A percentile compares a stretch with the other conserved stretches of the same genome.
phyloP scores from a whole-genome alignment of 2,888 invertebrate species.

The Pyrocoelia pectoralis region DNA sequence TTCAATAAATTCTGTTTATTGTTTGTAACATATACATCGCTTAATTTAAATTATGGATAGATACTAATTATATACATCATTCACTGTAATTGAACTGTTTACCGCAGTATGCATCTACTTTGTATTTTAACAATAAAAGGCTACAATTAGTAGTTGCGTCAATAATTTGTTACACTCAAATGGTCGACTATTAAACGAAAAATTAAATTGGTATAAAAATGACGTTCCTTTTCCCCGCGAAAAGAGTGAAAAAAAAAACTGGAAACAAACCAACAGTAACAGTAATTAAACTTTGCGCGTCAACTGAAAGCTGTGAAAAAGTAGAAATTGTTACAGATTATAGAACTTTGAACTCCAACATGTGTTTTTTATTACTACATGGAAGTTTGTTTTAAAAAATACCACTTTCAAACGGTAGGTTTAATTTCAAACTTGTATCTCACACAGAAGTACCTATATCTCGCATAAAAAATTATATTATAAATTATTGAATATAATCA shows the following conservation, averaged over 20 bases:
- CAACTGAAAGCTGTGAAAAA: slow-evolving; percentile 21
- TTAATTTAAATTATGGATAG: slow-evolving; percentile 14
- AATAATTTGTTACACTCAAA: background rate
- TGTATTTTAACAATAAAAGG: background rate
- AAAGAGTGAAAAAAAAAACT: slow-evolving; percentile 12
- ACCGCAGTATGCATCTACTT: background rate
- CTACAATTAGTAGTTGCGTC: background rate
- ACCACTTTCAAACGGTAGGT: too few relatives aligned
- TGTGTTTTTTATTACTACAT: background rate
- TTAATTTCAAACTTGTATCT: too few relatives aligned
- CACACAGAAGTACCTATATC: too few relatives aligned
- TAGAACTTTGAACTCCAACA: slow-evolving; percentile 1
- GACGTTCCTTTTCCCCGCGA: too few relatives aligned
- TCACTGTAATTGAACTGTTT: slow-evolving; percentile 17
- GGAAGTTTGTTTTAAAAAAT: too few relatives aligned
- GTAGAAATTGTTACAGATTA: slow-evolving; percentile 14
- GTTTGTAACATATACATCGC: slow-evolving; percentile 17
- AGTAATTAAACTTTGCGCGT: slow-evolving; percentile 23
- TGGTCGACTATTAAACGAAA: too few relatives aligned
- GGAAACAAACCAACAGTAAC: slow-evolving; percentile 18
- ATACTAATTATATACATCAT: slow-evolving; percentile 21
- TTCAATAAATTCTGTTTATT: slow-evolving; percentile 21
- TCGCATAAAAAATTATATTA: too few relatives aligned
- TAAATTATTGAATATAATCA: too few relatives aligned
- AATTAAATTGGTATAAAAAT: too few relatives aligned